A percentile compares a stretch with the other conserved stretches of the same genome.
phyloP scores from a whole-genome alignment of 2,888 invertebrate genomes.

The Augochlorella aurata region DNA sequence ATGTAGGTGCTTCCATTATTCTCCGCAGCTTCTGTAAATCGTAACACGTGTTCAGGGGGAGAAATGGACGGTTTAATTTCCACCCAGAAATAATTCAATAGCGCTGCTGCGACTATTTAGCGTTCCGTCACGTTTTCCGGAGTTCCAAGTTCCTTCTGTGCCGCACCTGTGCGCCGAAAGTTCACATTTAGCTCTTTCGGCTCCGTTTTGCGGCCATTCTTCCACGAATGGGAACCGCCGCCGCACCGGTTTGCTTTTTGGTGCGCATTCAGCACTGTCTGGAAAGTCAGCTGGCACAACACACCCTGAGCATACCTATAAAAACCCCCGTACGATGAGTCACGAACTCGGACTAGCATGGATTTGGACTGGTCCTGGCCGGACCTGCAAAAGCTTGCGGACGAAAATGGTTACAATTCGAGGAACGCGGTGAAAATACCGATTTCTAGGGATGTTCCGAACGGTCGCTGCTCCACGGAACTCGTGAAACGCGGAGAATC shows the following conservation, averaged over 20 bases:
- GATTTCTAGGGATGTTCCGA: conserved; percentile 9
- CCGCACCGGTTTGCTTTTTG: conserved; percentile 13
- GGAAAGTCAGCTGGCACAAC: conserved; percentile 57
- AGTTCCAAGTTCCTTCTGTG: conserved; percentile 10
- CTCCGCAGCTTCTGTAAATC: not conserved
- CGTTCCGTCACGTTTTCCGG: conserved; percentile 51
- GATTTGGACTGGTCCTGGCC: conserved; percentile 25
- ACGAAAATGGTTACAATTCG: conserved; percentile 28
- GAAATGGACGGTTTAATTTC: not conserved
- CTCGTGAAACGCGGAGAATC: no score
- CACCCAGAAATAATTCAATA: not conserved
- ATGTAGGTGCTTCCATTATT: no score
- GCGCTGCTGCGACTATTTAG: conserved; percentile 27
- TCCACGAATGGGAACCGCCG: conserved; percentile 51
- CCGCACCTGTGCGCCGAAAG: conserved; percentile 32
- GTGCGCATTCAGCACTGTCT: conserved; percentile 33
- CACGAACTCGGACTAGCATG: conserved; percentile 26
- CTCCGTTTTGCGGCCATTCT: conserved; percentile 30
- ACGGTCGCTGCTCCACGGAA: conserved; percentile 7
- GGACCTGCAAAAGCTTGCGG: conserved; percentile 26
- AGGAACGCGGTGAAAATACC: conserved; percentile 24
- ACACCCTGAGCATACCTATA: conserved; percentile 20
- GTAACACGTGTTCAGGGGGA: not conserved
- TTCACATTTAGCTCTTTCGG: conserved; percentile 26
- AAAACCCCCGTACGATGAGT: conserved; percentile 46